Evolutionary conservation across 1,140 invertebrate genomes (phyloP).

Genomic region (Brachionus rotundiformis): DNA sequence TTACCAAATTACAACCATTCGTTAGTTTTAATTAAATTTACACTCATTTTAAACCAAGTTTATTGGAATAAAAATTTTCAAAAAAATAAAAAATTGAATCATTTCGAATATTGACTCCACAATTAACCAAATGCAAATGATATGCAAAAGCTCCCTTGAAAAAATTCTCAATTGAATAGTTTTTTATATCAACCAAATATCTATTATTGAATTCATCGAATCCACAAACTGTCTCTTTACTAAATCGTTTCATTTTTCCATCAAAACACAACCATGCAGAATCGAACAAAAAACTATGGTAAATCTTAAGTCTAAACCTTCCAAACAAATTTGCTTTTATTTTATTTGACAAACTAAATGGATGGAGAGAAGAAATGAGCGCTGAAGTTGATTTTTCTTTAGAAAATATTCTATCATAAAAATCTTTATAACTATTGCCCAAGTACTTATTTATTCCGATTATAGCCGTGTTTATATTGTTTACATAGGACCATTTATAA

Average conservation of each 20-base stretch:
- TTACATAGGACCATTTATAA: slow-evolving; percentile 40
- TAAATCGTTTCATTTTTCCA: background rate
- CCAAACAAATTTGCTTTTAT: background rate
- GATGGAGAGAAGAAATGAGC: background rate
- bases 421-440: background rate
- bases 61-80: slow-evolving; percentile 8
- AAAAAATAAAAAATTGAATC: slow-evolving; percentile 27
- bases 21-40: no score
- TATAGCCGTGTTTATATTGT: slow-evolving; percentile 29
- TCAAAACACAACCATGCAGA: slow-evolving; percentile 35
- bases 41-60: background rate
- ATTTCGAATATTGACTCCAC: slow-evolving; percentile 3
- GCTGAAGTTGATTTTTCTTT: background rate
- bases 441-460: slow-evolving; percentile 43
- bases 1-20: no score
- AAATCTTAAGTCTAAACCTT: background rate
- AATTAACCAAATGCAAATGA: slow-evolving; percentile 39
- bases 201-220: slow-evolving; percentile 34
- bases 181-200: background rate
- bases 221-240: slow-evolving; percentile 2
- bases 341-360: background rate
- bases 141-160: slow-evolving; percentile 45
- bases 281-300: slow-evolving; percentile 47
- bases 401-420: slow-evolving; percentile 27
- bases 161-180: background rate